Base-by-base conservation (phyloP, 1,140 invertebrate genomes). In the Drosophila suzukii region DNA sequence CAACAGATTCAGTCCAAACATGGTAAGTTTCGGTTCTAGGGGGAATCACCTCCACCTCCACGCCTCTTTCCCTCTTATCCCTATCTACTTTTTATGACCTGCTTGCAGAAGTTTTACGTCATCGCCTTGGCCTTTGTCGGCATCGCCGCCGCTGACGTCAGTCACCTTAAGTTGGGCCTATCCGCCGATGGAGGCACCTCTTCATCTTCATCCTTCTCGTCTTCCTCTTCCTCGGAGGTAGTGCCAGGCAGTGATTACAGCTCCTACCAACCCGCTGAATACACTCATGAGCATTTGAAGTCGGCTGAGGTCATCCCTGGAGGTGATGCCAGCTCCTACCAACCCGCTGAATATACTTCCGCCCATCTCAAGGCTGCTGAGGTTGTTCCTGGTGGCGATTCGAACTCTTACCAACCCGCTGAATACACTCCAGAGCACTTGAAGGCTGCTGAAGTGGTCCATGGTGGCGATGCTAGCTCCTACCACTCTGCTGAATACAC, bases 1-100 rank as follows among this genome's bases (percentile, higher is more conserved):
- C 57, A 88, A 88, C 84, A 88, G 83, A 88, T 63, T 54, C 63
- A 59, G 30, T 58, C 58, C 49, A 83, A 86, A 88, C 82, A 88
- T 88, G 83, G 83, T 86, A 49, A 88, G 83, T 83, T 77, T 81
- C 60, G 55, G 60, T 76, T 76, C 72, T 75, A 54, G 55, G 72
- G 73, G 73, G 73, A 76, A 43, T 13, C 72, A 75, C 73, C 44
- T 17, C 15, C 6, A 6, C 8, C 39, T 24, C 8, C 6, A n/a
- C n/a, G 13, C 8, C n/a, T 34, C 60, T 6, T 32, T 4, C 43
- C 13, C 61, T n/a, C 12, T 11, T 4, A 15, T 46, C 24, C 11
- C 55, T n/a, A 50, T 32, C 27, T 20, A 34, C 24, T 44, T 24
- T 46, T n/a, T 50, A 7, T 34, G 4, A 10, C 32, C 34, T 43